Conservation (phyloP, 2,113 vertebrate genomes). For the Saimiri boliviensis region DNA sequence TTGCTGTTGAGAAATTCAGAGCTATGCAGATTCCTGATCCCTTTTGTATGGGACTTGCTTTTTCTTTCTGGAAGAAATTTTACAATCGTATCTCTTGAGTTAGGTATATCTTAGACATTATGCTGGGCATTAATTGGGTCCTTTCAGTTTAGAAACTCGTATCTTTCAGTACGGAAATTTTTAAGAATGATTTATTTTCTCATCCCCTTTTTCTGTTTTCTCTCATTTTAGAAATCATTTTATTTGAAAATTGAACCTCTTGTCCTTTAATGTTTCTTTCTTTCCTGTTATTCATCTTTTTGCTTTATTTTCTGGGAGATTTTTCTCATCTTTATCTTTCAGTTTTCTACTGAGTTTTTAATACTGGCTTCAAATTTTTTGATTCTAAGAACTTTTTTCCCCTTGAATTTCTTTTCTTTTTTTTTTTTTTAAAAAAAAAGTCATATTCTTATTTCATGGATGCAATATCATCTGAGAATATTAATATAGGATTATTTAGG, state of each 20-base stretch:
- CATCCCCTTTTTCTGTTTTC: neutral
- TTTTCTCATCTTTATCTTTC: neutral
- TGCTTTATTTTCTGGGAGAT: neutral
- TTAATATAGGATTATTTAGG: neutral
- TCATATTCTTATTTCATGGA: neutral
- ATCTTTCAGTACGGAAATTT: neutral
- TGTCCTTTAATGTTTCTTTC: neutral
- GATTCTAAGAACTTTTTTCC: conserved; percentile 18
- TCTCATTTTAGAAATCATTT: neutral
- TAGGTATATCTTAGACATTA: neutral
- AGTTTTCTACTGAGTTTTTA: neutral
- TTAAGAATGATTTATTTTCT: neutral
- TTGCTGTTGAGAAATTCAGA: neutral
- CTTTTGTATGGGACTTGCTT: neutral
- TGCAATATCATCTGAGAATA: neutral
- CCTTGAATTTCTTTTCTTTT: neutral
- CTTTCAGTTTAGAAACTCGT: neutral
- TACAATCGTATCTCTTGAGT: neutral
- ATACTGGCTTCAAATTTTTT: neutral
- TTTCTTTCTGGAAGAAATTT: conserved; percentile 9
- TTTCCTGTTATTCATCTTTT: neutral
- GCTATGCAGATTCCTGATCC: neutral
- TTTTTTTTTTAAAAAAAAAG: neutral
- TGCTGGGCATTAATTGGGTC: neutral
- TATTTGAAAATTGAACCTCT: conserved; percentile 1